Evolutionary conservation across 2,888 invertebrate species (phyloP), one percentile per base, ranked within the genome.

Genomic region (Diachrysia chrysitis): DNA sequence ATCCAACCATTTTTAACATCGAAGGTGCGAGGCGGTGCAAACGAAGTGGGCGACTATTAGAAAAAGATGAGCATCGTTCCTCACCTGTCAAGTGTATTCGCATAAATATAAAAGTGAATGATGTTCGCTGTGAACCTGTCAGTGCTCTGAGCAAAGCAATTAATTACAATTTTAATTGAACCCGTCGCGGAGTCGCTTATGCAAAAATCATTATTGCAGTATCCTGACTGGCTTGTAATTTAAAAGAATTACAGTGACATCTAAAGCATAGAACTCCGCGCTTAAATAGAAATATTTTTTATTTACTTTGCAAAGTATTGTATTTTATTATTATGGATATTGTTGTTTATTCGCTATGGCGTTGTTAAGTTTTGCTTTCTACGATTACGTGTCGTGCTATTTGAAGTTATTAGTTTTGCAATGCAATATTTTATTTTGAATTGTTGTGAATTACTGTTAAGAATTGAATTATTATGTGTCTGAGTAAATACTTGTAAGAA

Each of bases 101-200:
- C 93, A 92, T 93, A 93, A 92, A 93, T 92, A 93, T 91, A 91
- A 91, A 92, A 92, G 90, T 93, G 92, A 94, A 90, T 92, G 92
- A 94, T 93, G 92, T 85, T 87, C 89, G 72, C 89, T 85, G 88
- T 88, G 88, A 88, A 85, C 85, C 90, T 90, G 93, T 92, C 94
- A 91, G 91, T 86, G 85, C 87, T 88, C 85, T 79, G 88, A 87
- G 87, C 88, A 85, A 82, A 89, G 91, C 91, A 92, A 95, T 95
- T 94, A 94, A 94, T 94, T 92, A 93, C 87, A 88, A 90, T 91
- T 93, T 94, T 95, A 83, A 92, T 92, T 92, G 90, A 89, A 90
- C 85, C 87, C 87, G 90, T 87, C 88, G 83, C 90, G 84, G 82
- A 89, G 85, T 85, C 84, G 84, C 82, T 87, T 87, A 88, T 88